Conservation (phyloP, 2,113 vertebrate genomes). For the Trematomus loennbergii region DNA sequence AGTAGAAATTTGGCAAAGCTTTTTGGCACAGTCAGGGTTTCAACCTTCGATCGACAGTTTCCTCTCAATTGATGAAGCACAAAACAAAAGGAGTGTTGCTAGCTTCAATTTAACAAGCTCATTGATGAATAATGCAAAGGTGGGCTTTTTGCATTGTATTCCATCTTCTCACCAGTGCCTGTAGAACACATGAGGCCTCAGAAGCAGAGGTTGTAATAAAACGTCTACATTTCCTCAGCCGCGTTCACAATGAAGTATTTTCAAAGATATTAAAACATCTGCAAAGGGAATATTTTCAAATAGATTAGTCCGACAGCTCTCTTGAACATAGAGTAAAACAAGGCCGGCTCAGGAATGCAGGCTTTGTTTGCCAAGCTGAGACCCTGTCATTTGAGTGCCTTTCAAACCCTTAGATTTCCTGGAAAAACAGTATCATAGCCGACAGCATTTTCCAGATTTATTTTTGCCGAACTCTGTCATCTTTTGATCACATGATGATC, state of each 20-base stretch:
- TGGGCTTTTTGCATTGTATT: not conserved
- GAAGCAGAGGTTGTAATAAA: not conserved
- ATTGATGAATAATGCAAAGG: not conserved
- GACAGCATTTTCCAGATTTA: conserved; percentile 57
- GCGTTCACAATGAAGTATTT: not conserved
- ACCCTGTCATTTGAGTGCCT: conserved; percentile 65
- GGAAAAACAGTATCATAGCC: conserved; percentile 59
- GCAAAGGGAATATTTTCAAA: not conserved
- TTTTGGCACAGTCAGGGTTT: not conserved
- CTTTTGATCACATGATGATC: not conserved
- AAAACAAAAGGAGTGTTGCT: not conserved
- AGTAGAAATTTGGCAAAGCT: not conserved
- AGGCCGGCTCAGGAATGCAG: conserved; percentile 34
- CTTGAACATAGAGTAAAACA: conserved; percentile 18
- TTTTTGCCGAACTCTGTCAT: conserved; percentile 4
- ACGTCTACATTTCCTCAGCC: not conserved
- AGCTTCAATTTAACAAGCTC: not conserved
- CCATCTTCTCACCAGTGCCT: not conserved
- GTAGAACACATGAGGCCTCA: not conserved
- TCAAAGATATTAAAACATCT: not conserved
- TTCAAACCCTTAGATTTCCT: conserved; percentile 58
- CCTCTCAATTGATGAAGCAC: not conserved
- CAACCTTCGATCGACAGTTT: not conserved
- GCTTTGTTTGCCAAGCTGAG: conserved; percentile 50
- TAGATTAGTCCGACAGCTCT: conserved; percentile 18